Evolutionary conservation across 2,113 vertebrate genomes (phyloP).

Genomic region (Paracanthobrama guichenoti): DNA sequence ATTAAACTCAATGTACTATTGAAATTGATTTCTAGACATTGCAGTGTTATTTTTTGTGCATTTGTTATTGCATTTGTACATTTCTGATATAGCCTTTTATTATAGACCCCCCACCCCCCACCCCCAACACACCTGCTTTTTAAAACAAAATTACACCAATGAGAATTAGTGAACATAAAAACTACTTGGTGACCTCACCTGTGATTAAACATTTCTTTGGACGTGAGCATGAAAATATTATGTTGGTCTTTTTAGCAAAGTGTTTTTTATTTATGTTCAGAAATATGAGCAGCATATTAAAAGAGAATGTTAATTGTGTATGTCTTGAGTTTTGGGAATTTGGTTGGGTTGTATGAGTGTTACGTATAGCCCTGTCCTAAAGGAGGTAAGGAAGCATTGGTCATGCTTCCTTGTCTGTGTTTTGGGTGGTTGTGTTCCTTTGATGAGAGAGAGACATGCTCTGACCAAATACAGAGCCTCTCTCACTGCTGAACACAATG

Average conservation of each 20-base stretch:
- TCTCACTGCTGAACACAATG: constrained; percentile 6
- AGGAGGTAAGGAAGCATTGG: neutral
- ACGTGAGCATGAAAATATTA: neutral
- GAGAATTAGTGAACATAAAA: neutral
- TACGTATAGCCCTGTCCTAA: constrained; percentile 12
- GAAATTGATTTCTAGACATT: no score
- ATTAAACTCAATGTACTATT: no score
- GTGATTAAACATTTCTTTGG: neutral
- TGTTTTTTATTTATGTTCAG: neutral
- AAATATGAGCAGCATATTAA: neutral
- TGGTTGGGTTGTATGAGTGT: neutral
- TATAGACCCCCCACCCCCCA: no score
- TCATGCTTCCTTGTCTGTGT: neutral
- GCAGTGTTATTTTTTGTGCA: no score
- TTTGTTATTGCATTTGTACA: no score
- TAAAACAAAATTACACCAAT: no score
- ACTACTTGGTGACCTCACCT: neutral
- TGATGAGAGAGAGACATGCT: neutral
- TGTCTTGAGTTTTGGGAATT: neutral
- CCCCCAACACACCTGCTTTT: no score
- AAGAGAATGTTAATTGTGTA: neutral
- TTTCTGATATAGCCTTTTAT: no score
- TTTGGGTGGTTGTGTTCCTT: neutral
- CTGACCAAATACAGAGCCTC: constrained; percentile 15
- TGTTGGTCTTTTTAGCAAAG: neutral